Evolutionary conservation across 2,113 vertebrate species (phyloP), one percentile per base, ranked within the genome.

Genomic region (Barnardius zonarius): DNA sequence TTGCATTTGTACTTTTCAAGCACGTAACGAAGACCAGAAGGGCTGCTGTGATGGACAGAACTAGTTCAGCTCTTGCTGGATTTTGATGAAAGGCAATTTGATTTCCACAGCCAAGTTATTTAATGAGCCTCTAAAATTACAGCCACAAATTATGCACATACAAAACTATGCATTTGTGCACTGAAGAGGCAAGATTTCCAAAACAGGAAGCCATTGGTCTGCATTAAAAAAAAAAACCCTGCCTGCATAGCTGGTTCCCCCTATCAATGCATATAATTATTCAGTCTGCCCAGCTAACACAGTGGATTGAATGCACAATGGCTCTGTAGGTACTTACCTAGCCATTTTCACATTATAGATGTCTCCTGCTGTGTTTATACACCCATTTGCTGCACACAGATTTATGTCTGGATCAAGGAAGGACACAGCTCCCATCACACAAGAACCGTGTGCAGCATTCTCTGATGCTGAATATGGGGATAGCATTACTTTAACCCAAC

Each of bases 101-200:
- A 94, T 86, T 97, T 97, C 93, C 96, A 96, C 93, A 95, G 96
- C 95, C 96, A 97, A 96, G 95, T 91, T 96, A 96, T 97, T 97
- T 96, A 97, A 97, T 95, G 95, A 97, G 91, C 91, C 87, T 96
- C 95, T 97, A 95, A 97, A 95, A 96, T 97, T 96, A 96, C 94
- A 97, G 91, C 96, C 96, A 95, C 96, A 96, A 97, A 97, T 96
- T 96, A 96, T 97, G 95, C 95, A 96, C 95, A 96, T 95, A 96
- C 80, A 96, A 97, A 97, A 96, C 95, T 96, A 96, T 96, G 96
- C 92, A 73, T 96, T 96, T 95, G 93, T 97, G 92, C 92, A 74
- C 90, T 12, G 91, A 94, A 96, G 63, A 96, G 96, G 95, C 96
- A 96, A 93, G 92, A 92, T 94, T 96, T 94, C 92, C 96, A 96